Evolutionary conservation across 2,888 invertebrate species (phyloP), one percentile per base, ranked within the genome.

Genomic region (Zaprionus obscuricornis): DNA sequence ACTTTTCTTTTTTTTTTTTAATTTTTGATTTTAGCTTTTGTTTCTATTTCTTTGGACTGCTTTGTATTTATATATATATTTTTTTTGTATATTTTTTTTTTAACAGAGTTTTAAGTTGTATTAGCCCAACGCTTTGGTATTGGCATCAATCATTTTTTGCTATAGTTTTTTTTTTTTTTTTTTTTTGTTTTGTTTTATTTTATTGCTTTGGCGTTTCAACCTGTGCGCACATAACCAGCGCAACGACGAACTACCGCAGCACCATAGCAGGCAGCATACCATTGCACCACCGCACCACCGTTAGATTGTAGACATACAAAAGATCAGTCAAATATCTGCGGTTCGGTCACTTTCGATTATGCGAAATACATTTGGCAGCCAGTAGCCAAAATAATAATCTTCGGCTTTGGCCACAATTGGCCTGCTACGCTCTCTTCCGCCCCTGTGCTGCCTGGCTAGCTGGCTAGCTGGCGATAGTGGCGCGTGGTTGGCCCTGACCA

Each of bases 271-370:
- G n/a, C n/a, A n/a, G n/a, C n/a, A n/a, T n/a, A n/a, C n/a, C n/a
- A n/a, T n/a, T n/a, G n/a, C 46, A 50, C 29, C 54, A n/a, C 42
- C 18, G 18, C 10, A 37, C 43, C 33, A 33, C 31, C 64, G 51
- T 51, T 60, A 57, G 17, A n/a, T 43, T 22, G 14, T 36, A 36
- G 29, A 50, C 54, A 64, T 31, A 75, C 77, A 79, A 78, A 64
- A 74, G 76, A 79, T 79, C 79, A 59, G 62, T 58, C 62, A 65
- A 81, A 84, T 75, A 71, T 57, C 68, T 81, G 85, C 69, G 82
- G 79, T 78, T 76, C 81, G 77, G 69, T 82, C 85, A 82, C 81
- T 82, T 82, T 82, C 82, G 81, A 84, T 78, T 82, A 77, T 81
- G 84, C 75, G 84, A 77, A 81, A 84, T 78, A 79, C 74, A 66